A percentile compares a stretch with the other conserved stretches of the same genome.
Evolutionary conservation across 1,140 invertebrate genomes (phyloP).

Genomic region (Drosophila sturtevanti): DNA sequence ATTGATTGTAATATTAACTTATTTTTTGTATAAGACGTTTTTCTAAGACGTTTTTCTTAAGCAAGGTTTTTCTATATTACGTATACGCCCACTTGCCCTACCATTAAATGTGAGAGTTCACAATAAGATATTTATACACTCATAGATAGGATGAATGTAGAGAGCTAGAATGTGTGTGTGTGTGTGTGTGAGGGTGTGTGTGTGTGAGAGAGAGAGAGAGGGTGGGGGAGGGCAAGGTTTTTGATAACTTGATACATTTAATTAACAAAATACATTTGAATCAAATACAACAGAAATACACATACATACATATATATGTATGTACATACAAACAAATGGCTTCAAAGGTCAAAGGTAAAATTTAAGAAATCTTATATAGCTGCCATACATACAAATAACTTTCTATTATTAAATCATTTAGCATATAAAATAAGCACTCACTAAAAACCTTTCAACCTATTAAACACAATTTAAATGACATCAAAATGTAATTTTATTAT

Average conservation of each 20-base stretch:
- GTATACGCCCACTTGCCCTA: slow-evolving; percentile 53
- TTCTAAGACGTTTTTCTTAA: not conserved
- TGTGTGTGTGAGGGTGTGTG: not conserved
- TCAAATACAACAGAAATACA: too few relatives aligned
- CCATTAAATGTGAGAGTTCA: slow-evolving; percentile 71
- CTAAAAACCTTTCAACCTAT: too few relatives aligned
- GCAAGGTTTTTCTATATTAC: slow-evolving; percentile 69
- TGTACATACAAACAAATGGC: too few relatives aligned
- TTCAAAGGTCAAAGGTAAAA: not conserved
- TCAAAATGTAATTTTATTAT: not conserved
- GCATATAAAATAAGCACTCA: too few relatives aligned
- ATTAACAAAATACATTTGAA: not conserved
- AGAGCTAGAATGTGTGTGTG: not conserved
- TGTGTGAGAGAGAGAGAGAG: not conserved
- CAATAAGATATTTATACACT: slow-evolving; percentile 42
- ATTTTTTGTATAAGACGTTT: not conserved
- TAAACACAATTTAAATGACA: not conserved
- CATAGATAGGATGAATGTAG: slow-evolving; percentile 27
- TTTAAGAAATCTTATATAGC: not conserved
- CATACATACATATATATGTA: too few relatives aligned
- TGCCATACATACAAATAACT: not conserved
- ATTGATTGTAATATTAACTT: too few relatives aligned
- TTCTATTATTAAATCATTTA: not conserved
- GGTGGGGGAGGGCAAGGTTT: too few relatives aligned
- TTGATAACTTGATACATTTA: not conserved